Conservation (phyloP, 2,113 vertebrate species). For the Phocoena sinus region DNA sequence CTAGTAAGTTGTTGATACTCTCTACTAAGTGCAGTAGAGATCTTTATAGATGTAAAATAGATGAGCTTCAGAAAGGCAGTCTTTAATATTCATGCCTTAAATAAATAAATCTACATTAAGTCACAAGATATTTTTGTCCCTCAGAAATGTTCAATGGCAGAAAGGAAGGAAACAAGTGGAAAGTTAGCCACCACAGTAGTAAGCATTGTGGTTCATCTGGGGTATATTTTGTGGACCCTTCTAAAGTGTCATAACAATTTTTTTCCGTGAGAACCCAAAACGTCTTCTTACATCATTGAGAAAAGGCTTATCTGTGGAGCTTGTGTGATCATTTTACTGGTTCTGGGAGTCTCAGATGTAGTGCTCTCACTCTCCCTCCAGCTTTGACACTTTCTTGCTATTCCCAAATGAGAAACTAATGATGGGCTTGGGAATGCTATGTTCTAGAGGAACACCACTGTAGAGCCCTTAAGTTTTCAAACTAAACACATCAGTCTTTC, state of each 20-base stretch:
- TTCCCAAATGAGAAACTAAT: neutral
- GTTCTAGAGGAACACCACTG: neutral
- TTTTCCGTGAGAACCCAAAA: neutral
- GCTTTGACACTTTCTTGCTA: neutral
- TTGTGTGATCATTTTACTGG: neutral
- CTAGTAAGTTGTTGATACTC: neutral
- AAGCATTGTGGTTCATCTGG: neutral
- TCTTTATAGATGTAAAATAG: neutral
- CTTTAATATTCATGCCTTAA: neutral
- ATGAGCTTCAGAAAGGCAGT: neutral
- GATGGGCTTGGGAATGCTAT: neutral
- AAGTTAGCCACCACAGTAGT: neutral
- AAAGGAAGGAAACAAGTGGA: neutral
- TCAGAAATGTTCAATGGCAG: neutral
- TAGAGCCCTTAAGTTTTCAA: neutral
- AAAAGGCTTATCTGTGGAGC: neutral
- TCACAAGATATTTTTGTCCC: neutral
- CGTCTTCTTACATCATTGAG: neutral
- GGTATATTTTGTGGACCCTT: neutral
- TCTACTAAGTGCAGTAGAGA: neutral
- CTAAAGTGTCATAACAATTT: neutral
- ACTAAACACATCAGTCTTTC: neutral
- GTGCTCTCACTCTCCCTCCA: neutral
- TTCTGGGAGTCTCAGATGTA: neutral
- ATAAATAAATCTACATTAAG: neutral